These are phyloP conservation scores for Leucozona laternaria DNA, from an alignment of 2,888 invertebrate species.

Conservation along the genomic window DNA sequence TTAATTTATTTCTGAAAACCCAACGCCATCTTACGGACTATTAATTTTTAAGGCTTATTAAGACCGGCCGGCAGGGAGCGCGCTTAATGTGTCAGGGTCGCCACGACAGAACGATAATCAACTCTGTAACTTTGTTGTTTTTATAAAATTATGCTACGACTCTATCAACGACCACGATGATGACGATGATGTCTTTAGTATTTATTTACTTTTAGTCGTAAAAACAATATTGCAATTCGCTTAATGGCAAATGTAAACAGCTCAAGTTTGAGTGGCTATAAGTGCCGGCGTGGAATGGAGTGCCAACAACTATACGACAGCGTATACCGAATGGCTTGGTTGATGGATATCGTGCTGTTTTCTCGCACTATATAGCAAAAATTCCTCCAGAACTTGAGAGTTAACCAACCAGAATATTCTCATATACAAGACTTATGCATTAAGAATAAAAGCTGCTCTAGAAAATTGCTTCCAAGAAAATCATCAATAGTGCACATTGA, in stretches of 20 bases:
- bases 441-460: constrained; percentile 33
- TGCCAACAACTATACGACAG: constrained; percentile 31
- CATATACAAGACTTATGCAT: constrained; percentile 55
- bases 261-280: constrained; percentile 63
- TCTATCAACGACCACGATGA: background rate
- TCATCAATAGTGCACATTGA: constrained; percentile 25
- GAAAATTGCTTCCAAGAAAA: constrained; percentile 31
- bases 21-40: background rate
- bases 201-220: constrained; percentile 52
- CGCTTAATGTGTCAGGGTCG: constrained; percentile 45
- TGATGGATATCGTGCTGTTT: constrained; percentile 43
- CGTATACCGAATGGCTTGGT: background rate
- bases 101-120: constrained; percentile 17
- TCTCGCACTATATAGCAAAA: background rate
- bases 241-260: constrained; percentile 66
- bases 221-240: constrained; percentile 62
- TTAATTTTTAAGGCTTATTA: constrained; percentile 2
- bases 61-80: constrained; percentile 33
- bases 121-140: constrained; percentile 12
- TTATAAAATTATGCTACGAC: constrained; percentile 4
- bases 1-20: background rate
- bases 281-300: constrained; percentile 32
- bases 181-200: background rate
- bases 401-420: constrained; percentile 24
- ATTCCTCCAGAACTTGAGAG: constrained; percentile 17